Percentiles rank a stretch among this genome's conserved stretches.
These are phyloP conservation scores for Napeogenes inachia DNA, from an alignment of 2,888 invertebrate genomes.

Conservation along the genomic window DNA sequence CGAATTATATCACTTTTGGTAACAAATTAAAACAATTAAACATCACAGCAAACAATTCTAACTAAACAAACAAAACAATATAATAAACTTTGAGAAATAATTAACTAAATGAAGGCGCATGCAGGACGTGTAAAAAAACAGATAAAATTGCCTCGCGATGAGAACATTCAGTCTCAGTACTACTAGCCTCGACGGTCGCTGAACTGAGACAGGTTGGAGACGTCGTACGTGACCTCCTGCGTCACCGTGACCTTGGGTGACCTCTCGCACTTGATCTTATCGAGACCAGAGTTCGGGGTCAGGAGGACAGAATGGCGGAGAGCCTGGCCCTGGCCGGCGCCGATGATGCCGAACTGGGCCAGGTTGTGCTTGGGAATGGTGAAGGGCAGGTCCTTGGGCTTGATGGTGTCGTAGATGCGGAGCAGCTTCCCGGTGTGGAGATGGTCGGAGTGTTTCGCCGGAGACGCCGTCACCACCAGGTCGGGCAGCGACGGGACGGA, in stretches of 20 bases:
- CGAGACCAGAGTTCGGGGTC: conserved; percentile 66
- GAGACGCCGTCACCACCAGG: conserved; percentile 64
- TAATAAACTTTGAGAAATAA: conserved; percentile 25
- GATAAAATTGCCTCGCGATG: not conserved
- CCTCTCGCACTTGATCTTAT: conserved; percentile 52
- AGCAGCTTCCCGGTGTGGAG: conserved; percentile 61
- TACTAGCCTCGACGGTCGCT: conserved; percentile 31
- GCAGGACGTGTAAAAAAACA: conserved; percentile 7
- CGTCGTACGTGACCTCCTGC: conserved; percentile 41
- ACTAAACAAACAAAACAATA: conserved; percentile 26
- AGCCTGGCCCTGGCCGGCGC: conserved; percentile 37
- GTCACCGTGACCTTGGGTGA: conserved; percentile 56
- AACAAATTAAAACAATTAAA: conserved; percentile 30
- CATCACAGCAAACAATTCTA: conserved; percentile 37
- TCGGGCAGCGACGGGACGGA: conserved; percentile 49
- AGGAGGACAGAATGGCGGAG: conserved; percentile 58
- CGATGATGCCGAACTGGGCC: conserved; percentile 49
- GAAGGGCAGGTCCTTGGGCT: conserved; percentile 59
- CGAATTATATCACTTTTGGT: conserved; percentile 34
- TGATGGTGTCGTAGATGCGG: conserved; percentile 65
- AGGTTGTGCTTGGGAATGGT: conserved; percentile 64
- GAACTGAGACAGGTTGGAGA: conserved; percentile 30
- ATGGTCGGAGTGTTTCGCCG: conserved; percentile 49
- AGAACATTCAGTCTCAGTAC: conserved; percentile 27
- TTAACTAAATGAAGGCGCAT: conserved; percentile 14